Evolutionary conservation across 1,140 invertebrate species (phyloP), one percentile per base, ranked within the genome.

Genomic region (Drosophila trapezifrons): DNA sequence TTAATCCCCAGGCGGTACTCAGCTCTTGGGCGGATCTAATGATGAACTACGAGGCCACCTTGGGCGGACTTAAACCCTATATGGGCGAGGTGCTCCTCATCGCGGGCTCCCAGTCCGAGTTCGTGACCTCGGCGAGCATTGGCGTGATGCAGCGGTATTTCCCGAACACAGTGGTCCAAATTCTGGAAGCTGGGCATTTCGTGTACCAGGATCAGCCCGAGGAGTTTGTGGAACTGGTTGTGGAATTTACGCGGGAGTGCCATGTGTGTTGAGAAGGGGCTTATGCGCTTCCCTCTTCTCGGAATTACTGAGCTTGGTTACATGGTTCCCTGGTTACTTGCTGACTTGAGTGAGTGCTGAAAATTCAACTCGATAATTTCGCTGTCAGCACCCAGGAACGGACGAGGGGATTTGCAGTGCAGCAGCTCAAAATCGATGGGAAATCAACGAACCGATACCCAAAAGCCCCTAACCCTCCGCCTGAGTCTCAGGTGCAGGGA

Each of bases 361-460:
- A 54, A 66, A 29, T 66, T 54, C 38, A 69, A 46, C 37, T 42
- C 32, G 25, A 71, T 71, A 70, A 71, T 71, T 70, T 51, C 40
- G 43, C 64, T 70, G 65, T 57, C 64, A 71, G 64, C 49, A 70
- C 40, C 22, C 67, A 47, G 56, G 20, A 13, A 40, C 20, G 25
- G 29, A 20, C 70, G 59, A 35, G 42, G 17, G 45, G 65, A 84
- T 71, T 71, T 56, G 40, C 18, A 43, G 49, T 37, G 62, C 18
- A 38, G 49, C 73, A 60, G 54, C 57, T n/a, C 56, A 76, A 60
- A 84, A 76, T 84, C 60, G 72, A 80, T 80, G 59, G 32, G 18
- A 71, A 65, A 63, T 72, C 71, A 72, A 76, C 70, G 71, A 66
- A 84, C 46, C 54, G 70, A 69, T 65, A 76, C 35, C 7, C 75